Conservation (phyloP, 23 tunicate species). For the Oikopleura dioica region DNA sequence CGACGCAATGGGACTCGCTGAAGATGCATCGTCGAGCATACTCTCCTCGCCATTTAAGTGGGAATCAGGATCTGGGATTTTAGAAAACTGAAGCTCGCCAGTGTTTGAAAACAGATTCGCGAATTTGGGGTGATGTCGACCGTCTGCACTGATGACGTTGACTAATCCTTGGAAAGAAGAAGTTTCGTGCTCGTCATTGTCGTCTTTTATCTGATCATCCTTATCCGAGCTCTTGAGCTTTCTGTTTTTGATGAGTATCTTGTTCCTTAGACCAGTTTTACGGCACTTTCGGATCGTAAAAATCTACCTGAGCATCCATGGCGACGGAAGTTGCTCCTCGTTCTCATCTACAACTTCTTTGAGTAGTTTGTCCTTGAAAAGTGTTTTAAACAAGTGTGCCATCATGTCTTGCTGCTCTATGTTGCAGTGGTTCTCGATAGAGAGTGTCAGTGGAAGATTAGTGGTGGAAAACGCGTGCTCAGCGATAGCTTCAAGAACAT, state of each 20-base stretch:
- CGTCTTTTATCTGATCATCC: too few species aligned
- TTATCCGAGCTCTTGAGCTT: background rate
- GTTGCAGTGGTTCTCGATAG: background rate
- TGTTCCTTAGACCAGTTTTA: too few species aligned
- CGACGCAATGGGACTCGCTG: too few species aligned
- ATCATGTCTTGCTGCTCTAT: background rate
- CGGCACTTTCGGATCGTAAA: too few species aligned
- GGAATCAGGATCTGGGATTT: too few species aligned
- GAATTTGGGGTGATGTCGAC: background rate
- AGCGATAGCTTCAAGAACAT: background rate
- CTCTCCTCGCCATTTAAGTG: too few species aligned
- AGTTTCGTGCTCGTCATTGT: background rate
- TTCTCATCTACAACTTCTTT: background rate
- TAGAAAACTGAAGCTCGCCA: background rate
- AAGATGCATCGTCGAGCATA: too few species aligned
- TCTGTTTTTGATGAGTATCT: background rate
- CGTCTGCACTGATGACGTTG: background rate
- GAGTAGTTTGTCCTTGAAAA: background rate
- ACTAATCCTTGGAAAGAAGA: background rate
- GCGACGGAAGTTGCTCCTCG: background rate
- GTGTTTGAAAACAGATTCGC: background rate
- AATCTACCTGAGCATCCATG: background rate
- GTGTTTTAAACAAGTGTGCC: background rate
- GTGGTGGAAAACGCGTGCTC: constrained; percentile 6
- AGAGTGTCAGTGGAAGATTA: too few species aligned